A percentile compares a stretch with the other conserved stretches of the same genome.
phyloP scores from a whole-genome alignment of 37 sponge, comb jelly and placozoan species.

The Petrosia ficiformis region DNA sequence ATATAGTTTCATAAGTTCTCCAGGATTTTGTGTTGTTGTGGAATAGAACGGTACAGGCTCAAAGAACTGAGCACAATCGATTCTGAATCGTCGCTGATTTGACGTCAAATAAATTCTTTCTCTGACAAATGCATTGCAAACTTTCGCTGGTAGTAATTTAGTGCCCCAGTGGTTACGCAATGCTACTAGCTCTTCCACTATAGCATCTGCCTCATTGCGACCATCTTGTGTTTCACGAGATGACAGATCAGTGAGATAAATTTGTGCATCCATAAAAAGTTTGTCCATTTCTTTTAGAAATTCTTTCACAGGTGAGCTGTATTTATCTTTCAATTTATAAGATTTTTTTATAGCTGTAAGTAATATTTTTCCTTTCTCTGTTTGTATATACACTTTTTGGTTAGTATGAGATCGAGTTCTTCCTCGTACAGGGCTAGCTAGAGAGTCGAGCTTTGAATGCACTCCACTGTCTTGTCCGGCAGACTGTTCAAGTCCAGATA shows the following conservation, averaged over 20 bases:
- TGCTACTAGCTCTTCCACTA: conserved; percentile 46
- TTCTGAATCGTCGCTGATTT: conserved; percentile 34
- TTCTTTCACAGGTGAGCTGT: conserved; percentile 23
- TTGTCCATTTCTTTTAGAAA: conserved; percentile 54
- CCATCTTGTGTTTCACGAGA: conserved; percentile 26
- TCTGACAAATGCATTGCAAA: conserved; percentile 61
- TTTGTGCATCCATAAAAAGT: conserved; percentile 61
- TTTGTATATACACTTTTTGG: too few relatives aligned
- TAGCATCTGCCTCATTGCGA: conserved; percentile 42
- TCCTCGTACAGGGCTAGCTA: too few relatives aligned
- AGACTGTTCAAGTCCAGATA: too few relatives aligned
- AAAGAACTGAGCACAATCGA: conserved; percentile 76
- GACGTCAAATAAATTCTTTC: conserved; percentile 44
- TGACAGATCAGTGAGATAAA: conserved; percentile 49
- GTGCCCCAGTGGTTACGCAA: conserved; percentile 64
- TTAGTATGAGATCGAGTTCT: too few relatives aligned
- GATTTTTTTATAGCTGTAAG: conserved; percentile 24
- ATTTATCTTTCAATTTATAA: conserved; percentile 44
- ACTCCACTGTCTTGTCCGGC: too few relatives aligned
- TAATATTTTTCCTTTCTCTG: conserved; percentile 25
- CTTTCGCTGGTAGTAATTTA: conserved; percentile 38
- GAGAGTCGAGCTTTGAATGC: too few relatives aligned
- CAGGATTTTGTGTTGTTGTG: not conserved
- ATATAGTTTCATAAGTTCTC: conserved; percentile 63
- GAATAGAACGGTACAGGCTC: conserved; percentile 69